Conservation (phyloP, 2,113 vertebrate genomes). For the Chionomys nivalis region DNA sequence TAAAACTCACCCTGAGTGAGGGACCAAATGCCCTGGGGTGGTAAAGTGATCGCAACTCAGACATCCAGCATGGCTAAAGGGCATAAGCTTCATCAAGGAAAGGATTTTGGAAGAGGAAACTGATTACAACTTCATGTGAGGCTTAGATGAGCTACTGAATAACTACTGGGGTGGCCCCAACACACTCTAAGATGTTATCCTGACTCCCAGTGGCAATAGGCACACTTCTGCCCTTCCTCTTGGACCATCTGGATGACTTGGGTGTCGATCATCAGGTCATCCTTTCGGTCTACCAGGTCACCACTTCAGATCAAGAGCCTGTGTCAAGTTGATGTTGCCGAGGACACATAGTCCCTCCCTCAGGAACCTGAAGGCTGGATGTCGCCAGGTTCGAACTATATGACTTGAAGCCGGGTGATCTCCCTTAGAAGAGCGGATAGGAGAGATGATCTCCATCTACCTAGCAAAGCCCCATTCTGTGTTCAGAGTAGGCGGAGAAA, state of each 20-base stretch:
- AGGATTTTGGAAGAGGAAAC: neutral
- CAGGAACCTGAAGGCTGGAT: neutral
- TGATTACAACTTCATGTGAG: neutral
- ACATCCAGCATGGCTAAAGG: neutral
- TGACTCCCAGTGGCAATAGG: neutral
- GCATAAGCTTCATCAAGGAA: neutral
- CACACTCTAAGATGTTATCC: neutral
- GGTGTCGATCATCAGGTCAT: neutral
- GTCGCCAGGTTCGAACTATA: neutral
- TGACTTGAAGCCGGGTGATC: neutral
- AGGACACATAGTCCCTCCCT: neutral
- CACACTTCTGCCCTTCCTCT: neutral
- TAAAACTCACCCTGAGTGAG: neutral
- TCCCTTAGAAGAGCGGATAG: neutral
- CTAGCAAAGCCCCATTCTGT: neutral
- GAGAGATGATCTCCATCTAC: neutral
- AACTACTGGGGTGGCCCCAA: neutral
- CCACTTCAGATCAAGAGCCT: neutral
- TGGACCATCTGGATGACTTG: neutral
- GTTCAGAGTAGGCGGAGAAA: neutral
- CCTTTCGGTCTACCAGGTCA: neutral
- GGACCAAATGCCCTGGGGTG: neutral
- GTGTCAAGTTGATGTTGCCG: too few relatives aligned
- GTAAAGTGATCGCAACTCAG: rapidly evolving
- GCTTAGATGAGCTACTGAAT: neutral